phyloP scores from a whole-genome alignment of 2,797 vertebrate genomes.

The Gadopsis bispinosus region DNA sequence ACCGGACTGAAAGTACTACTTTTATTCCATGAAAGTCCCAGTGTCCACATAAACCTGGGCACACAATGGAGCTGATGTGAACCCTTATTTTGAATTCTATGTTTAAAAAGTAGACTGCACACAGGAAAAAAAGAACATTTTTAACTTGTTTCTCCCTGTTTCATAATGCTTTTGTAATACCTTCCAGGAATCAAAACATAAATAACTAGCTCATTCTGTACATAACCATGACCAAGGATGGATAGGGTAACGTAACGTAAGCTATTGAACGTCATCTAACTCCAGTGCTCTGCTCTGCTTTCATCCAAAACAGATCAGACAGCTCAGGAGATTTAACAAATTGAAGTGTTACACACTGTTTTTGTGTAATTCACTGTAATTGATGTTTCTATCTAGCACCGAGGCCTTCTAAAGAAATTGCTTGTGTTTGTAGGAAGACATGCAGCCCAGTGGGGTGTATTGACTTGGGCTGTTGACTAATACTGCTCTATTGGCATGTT shows the following conservation, averaged over 20 bases:
- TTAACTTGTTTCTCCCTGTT: constrained; percentile 53
- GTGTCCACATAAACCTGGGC: constrained; percentile 48
- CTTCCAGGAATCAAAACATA: constrained; percentile 66
- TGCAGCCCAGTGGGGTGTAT: constrained; percentile 82
- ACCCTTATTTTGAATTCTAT: constrained; percentile 54
- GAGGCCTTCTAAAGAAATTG: constrained; percentile 77
- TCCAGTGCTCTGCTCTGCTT: constrained; percentile 65
- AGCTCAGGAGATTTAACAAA: constrained; percentile 79
- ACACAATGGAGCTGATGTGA: constrained; percentile 47
- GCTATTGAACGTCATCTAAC: constrained; percentile 74
- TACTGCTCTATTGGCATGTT: constrained; percentile 78
- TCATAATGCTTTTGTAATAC: constrained; percentile 63
- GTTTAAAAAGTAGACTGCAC: constrained; percentile 48
- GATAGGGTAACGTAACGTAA: constrained; percentile 65
- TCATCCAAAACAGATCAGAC: constrained; percentile 74
- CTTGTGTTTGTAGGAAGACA: constrained; percentile 80
- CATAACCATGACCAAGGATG: constrained; percentile 62
- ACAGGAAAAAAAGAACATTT: constrained; percentile 58
- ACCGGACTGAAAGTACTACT: constrained; percentile 54
- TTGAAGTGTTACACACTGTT: constrained; percentile 81
- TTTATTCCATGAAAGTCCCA: constrained; percentile 62
- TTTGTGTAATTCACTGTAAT: constrained; percentile 84
- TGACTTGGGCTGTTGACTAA: constrained; percentile 80
- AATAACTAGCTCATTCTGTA: constrained; percentile 58
- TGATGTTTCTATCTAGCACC: constrained; percentile 79